Evolutionary conservation across 2,888 invertebrate genomes (phyloP), one percentile per base, ranked within the genome.

Genomic region (Tipula unca): DNA sequence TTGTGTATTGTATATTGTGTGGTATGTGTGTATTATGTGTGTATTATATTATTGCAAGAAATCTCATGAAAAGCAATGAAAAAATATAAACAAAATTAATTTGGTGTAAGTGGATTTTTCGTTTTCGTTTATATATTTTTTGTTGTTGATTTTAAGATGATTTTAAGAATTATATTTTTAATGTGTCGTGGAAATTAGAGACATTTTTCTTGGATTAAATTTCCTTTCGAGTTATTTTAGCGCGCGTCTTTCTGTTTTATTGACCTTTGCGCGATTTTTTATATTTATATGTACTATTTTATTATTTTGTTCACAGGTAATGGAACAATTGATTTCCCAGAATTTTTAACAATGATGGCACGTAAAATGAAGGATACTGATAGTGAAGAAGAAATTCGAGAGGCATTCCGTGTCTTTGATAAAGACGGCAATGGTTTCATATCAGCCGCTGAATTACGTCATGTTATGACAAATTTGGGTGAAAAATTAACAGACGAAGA

Each of bases 271-370:
- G 20, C 69, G 25, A 69, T 25, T 69, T 13, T 69, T 69, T 25
- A 69, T 10, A 25, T 48, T 48, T 17, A 17, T 48, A 2, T 48
- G 1, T 48, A n/a, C n/a, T n/a, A n/a, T 25, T 69, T 10, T 69
- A 17, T 17, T 20, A 54, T 20, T 17, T 69, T 69, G 0, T 69
- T 25, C 13, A 69, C 69, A 99, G 99, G 98, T 90, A 99, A 99
- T 92, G 99, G 99, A 90, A 99, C 99, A 91, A 99, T 99, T 92
- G 99, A 99, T 93, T 99, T 99, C 93, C 99, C 99, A 89, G 99
- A 99, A 93, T 99, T 99, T 94, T 94, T 99, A 90, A 99, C 99
- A 91, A 99, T 99, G 99, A 99, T 99, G 99, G 99, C 99, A 90
- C 95, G 99, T 91, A 99, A 99, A 94, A 99, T 99, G 98, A 99